Evolutionary conservation across 2,888 invertebrate species (phyloP), one percentile per base, ranked within the genome.

Genomic region (Serrognathus titanus): DNA sequence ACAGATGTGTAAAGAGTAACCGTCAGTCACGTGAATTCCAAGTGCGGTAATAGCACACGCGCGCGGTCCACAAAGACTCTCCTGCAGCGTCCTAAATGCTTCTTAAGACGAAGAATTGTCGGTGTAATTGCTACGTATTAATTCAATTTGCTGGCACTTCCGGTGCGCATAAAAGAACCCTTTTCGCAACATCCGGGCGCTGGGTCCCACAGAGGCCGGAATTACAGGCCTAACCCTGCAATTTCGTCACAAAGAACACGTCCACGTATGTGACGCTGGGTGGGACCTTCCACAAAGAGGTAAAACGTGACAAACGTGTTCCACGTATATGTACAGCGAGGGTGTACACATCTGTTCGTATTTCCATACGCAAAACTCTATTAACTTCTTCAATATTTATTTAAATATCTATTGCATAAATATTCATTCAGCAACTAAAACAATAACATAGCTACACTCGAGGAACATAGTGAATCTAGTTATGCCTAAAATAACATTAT

Each of bases 121-220:
- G 67, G 53, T 70, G 75, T 78, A 78, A 78, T 78, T 77, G 78
- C 76, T 77, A 75, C 75, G 78, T 77, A 77, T 77, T 77, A 77
- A 78, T 77, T 77, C 77, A 75, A 76, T 78, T 78, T 73, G 67
- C 69, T 68, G 70, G 71, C 73, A 72, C 73, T 77, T 77, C 77
- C 77, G 76, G 75, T 66, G 51, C 59, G 59, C 58, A 72, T 71
- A 73, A 75, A 68, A 61, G 68, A 71, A 74, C 73, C 74, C 75
- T 71, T 73, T 72, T 68, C 62, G 67, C 63, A 62, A 64, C 66
- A 66, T 69, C 72, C 74, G 74, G 75, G 72, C 71, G 71, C 73
- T 70, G 72, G 57, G 65, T 67, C 75, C 72, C 70, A 70, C 70
- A 61, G 75, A 66, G 74, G 61, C 62, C 64, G 59, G 71, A 75